These are phyloP conservation scores for Chrysomela aeneicollis DNA, from an alignment of 2,888 invertebrate genomes.

Conservation along the genomic window DNA sequence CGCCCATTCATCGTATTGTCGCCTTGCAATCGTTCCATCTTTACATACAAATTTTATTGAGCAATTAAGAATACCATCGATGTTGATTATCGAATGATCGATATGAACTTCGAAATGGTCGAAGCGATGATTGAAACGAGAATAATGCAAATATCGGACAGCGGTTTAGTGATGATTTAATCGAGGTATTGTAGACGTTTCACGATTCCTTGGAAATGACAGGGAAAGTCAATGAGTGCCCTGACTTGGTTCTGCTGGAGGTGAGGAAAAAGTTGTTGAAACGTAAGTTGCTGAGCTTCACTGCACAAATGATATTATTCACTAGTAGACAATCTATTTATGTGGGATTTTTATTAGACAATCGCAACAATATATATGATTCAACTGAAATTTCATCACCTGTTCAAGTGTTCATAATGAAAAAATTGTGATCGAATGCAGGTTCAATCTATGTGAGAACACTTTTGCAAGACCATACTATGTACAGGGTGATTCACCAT, in stretches of 20 bases:
- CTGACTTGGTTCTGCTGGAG: slow-evolving; percentile 14
- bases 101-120: slow-evolving; percentile 15
- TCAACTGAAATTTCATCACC: neutral
- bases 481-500: too few species aligned
- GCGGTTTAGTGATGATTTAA: neutral
- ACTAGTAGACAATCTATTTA: neutral
- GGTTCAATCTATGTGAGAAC: too few species aligned
- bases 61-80: slow-evolving; percentile 16
- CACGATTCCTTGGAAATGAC: neutral
- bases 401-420: neutral
- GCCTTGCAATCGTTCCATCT: slow-evolving; percentile 16
- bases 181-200: neutral
- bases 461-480: too few species aligned
- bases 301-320: neutral
- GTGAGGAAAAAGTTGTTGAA: slow-evolving; percentile 22
- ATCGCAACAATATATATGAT: too few species aligned
- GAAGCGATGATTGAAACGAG: neutral
- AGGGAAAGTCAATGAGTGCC: slow-evolving; percentile 2
- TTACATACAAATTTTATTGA: slow-evolving; percentile 26
- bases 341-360: neutral
- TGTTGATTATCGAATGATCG: slow-evolving; percentile 12
- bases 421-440: too few species aligned
- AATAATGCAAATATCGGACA: neutral
- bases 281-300: slow-evolving; percentile 8
- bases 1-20: slow-evolving; percentile 12